Evolutionary conservation across 2,797 vertebrate species (phyloP), one percentile per base, ranked within the genome.

Genomic region (Amniataba percoides): DNA sequence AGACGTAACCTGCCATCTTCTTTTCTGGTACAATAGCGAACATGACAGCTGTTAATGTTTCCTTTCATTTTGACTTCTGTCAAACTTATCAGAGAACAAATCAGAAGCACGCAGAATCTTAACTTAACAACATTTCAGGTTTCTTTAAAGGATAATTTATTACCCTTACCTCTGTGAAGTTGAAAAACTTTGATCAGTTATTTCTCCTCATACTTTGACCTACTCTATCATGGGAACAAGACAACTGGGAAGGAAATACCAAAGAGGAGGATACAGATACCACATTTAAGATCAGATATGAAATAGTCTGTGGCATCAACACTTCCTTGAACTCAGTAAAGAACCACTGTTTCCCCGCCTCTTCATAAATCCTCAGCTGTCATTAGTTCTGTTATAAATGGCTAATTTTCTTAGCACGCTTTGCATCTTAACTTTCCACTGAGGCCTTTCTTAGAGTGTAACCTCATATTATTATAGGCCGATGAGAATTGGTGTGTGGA

Each of bases 141-240:
- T 45, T 15, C 8, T 9, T 55, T 53, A 65, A 53, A 78, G n/a
- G 0, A 51, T 40, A 2, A 23, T 68, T 49, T 59, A 48, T 31
- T 25, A 46, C 7, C 19, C 90, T 93, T 94, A 95, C 94, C 94
- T 95, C 91, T 0, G 81, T 63, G 73, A 86, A 78, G 85, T 64
- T 76, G 78, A 93, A 94, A 53, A 91, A 62, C 84, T 91, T 94
- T 8, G 88, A 89, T 23, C 85, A 91, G 77, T 82, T 89, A 83
- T 86, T 92, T 89, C 87, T 87, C 78, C 77, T 90, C 85, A 90
- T 88, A 39, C 39, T 86, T 78, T 68, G 74, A 64, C 77, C 71
- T 46, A 49, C 67, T 87, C 42, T 43, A 59, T 65, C 65, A 67
- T 61, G 55, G 55, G 60, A 85, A 81, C 77, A 34, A 70, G 71